Base-by-base conservation (phyloP, 2,797 vertebrate genomes). In the Varecia variegata region DNA sequence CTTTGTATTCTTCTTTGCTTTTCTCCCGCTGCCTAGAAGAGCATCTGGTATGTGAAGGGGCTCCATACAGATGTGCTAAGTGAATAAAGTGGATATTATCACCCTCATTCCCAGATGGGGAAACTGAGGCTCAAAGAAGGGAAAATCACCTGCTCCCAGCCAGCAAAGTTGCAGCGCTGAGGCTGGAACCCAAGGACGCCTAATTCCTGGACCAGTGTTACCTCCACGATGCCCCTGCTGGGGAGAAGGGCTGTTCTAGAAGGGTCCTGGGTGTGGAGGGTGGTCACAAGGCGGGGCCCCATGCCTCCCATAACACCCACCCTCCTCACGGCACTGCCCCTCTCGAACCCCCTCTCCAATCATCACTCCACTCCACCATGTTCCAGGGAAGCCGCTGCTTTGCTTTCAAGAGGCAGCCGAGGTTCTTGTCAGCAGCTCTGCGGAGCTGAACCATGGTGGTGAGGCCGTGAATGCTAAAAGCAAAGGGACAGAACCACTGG, bases 401-500 rank as follows among this genome's bases (percentile, higher is more conserved):
- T 70, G 60, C 38, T 80, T 71, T 84, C 58, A 50, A 96, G 89
- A 94, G 82, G 60, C 81, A 96, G 83, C 47, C 58, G 65, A 47
- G 74, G 70, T 27, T 73, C 85, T 90, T 65, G n/a, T 32, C 27
- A 23, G 79, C 23, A 40, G 35, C 65, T 80, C 52, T 11, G 2
- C 65, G 54, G 52, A 92, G 27, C 60, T 73, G 76, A 76, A 67
- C 35, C 0, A 0, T 38, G 58, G 43, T 54, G 30, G 40, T 54
- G 74, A 93, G 80, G 54, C 40, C n/a, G 18, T 83, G 60, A 87
- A 58, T 68, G 65, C n/a, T 84, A 35, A 96, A 17, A 76, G 88
- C 52, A 45, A 27, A n/a, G 79, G 86, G 45, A 50, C 9, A 50
- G 43, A 65, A n/a, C 38, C 30, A 8, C 11, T 1, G 38, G 43